Conservation (phyloP, 2,888 invertebrate genomes). For the Hirtodrosophila confusa region DNA sequence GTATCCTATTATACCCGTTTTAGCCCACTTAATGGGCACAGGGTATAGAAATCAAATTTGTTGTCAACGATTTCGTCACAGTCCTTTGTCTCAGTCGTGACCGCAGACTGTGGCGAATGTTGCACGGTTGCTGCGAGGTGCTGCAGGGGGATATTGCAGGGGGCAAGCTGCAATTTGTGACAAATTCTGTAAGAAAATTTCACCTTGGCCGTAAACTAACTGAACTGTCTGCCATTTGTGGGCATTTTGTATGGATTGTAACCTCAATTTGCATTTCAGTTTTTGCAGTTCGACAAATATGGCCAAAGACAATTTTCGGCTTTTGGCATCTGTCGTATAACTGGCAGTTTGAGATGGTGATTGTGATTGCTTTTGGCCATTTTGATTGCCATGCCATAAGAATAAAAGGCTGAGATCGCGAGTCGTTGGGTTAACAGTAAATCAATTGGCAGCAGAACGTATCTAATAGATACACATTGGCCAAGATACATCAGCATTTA, state of each 20-base stretch:
- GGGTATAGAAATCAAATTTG: slow-evolving; percentile 16
- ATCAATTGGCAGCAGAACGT: slow-evolving; percentile 69
- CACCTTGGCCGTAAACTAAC: slow-evolving; percentile 50
- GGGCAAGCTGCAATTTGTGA: slow-evolving; percentile 62
- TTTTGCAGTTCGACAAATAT: slow-evolving; percentile 47
- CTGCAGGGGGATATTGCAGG: background rate
- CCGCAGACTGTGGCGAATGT: slow-evolving; percentile 50
- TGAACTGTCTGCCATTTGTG: slow-evolving; percentile 47
- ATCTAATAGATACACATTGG: slow-evolving; percentile 57
- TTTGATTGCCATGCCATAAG: slow-evolving; percentile 52
- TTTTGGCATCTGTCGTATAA: background rate
- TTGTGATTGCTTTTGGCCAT: slow-evolving; percentile 47
- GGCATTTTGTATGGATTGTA: slow-evolving; percentile 58
- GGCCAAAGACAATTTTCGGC: slow-evolving; percentile 52
- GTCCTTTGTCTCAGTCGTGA: slow-evolving; percentile 60
- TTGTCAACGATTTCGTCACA: slow-evolving; percentile 50
- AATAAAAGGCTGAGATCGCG: slow-evolving; percentile 14
- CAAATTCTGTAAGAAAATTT: slow-evolving; percentile 61
- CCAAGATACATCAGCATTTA: slow-evolving; percentile 62
- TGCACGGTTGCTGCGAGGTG: slow-evolving; percentile 12
- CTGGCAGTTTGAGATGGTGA: slow-evolving; percentile 1
- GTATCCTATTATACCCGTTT: no score
- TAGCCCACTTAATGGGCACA: no score
- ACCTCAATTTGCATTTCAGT: slow-evolving; percentile 68
- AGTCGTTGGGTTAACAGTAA: slow-evolving; percentile 60